Evolutionary conservation across 2,113 vertebrate species (phyloP), one percentile per base, ranked within the genome.

Genomic region (Sporophila hypoxantha): DNA sequence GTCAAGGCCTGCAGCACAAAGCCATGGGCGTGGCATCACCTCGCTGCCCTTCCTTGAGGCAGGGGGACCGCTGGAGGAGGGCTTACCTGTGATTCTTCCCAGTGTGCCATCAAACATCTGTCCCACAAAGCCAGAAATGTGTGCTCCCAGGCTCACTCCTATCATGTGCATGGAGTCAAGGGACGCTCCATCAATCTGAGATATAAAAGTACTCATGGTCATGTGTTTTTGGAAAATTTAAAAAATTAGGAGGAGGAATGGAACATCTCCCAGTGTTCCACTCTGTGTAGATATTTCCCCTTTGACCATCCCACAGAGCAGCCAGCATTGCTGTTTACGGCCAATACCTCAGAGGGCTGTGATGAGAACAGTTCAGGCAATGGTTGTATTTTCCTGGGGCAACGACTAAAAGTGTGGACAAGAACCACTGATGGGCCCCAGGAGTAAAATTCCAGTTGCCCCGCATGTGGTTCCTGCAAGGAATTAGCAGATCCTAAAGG

Each of bases 111-210:
- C 82, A 29, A 98, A 98, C 96, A 97, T 97, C 34, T 98, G 95
- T 4, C 99, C 99, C 52, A 99, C 98, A 41, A 98, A 99, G 47
- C 99, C 98, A 0, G 98, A 95, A 94, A 99, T 97, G 62, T 99
- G 98, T 15, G 99, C 99, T 60, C 99, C 99, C 66, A 99, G 97
- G 91, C 99, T 99, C 70, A 99, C 97, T 37, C 99, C 99, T 59
- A 99, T 97, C 94, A 99, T 96, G 83, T 99, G 98, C 57, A 99
- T 56, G 7, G 97, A 95, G 61, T 96, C 96, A 20, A 99, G 97
- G 32, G 97, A 97, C 1, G 97, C 98, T 65, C 98, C 98, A 10
- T 93, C 53, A n/a, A 88, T 87, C 99, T 99, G 92, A 17, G 89
- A 85, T 93, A 83, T 68, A 74, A 94, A 92, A 52, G 87, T 25